phyloP scores from a whole-genome alignment of 2,113 vertebrate species.

The Chascanopsetta lugubris region DNA sequence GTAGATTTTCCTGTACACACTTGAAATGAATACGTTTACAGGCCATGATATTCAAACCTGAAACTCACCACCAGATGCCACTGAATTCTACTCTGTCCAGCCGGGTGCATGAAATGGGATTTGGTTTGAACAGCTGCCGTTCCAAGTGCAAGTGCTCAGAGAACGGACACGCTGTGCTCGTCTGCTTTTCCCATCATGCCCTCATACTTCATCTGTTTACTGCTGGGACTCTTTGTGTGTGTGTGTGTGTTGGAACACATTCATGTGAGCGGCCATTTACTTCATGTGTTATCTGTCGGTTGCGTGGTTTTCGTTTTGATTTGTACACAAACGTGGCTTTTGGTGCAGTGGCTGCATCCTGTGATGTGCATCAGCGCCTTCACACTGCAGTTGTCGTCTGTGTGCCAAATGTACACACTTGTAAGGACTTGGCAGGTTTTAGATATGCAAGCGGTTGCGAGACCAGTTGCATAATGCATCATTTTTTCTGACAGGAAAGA shows the following conservation, averaged over 20 bases:
- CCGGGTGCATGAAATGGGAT: not conserved
- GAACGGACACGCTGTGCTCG: conserved; percentile 23
- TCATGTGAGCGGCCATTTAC: not conserved
- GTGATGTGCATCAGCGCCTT: conserved; percentile 2
- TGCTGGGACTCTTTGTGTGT: conserved; percentile 9
- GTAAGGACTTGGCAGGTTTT: conserved; percentile 33
- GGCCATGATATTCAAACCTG: no score
- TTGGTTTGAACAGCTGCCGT: not conserved
- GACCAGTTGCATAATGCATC: conserved; percentile 63
- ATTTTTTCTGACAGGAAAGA: conserved; percentile 36
- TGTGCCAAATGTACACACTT: conserved; percentile 2
- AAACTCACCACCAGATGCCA: no score
- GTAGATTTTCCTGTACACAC: no score
- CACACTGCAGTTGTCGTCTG: conserved; percentile 1
- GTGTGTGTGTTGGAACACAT: not conserved
- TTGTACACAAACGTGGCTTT: not conserved
- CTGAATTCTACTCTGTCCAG: no score
- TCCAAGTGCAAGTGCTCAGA: conserved; percentile 3
- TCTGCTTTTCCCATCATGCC: conserved; percentile 11
- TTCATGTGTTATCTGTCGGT: not conserved
- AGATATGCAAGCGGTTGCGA: conserved; percentile 42
- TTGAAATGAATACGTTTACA: no score
- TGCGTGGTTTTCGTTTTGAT: not conserved
- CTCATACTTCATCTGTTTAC: conserved; percentile 26
- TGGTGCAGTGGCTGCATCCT: not conserved